Evolutionary conservation across 1,140 invertebrate species (phyloP), one percentile per base, ranked within the genome.

Genomic region (Drosophila insularis): DNA sequence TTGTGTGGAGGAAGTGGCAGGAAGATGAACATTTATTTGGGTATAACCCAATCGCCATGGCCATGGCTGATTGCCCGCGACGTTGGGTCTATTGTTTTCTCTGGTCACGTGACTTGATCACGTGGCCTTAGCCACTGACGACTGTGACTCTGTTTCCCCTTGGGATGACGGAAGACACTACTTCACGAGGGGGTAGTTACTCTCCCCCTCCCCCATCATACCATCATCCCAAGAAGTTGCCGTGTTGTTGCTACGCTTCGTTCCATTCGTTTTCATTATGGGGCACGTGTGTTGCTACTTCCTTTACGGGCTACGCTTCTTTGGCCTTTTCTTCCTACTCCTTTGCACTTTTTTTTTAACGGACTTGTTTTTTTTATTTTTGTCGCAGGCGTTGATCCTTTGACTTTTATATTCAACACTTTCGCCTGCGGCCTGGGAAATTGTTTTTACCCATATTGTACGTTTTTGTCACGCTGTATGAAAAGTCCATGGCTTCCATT

Each of bases 321-420:
- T 19, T 7, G 11, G 32, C 63, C 37, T 21, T 56, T 55, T 62
- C 17, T 62, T 17, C 65, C 13, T 13, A 4, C 11, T 11, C 8
- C 10, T 17, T 4, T 19, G 8, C 35, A 11, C 35, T 1, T 37
- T 37, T 60, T 55, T 56, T 32, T 13, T 10, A 21, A 17, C 39
- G 59, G 50, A 74, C 50, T 68, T 60, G 63, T 66, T 76, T 64
- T 56, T 50, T 27, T 46, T 64, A 59, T 54, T 43, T 71, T 68
- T 27, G 61, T 89, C 74, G 43, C 80, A 78, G 80, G 84, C 80
- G 84, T 89, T 84, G 84, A 89, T 89, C 84, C 84, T 89, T 89
- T 89, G 84, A 89, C 84, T 89, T 85, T 84, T 68, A 63, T 74
- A 74, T 80, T 89, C 82, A 87, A 87, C 82, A 87, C 82, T 89